Conservation (phyloP, 2,888 invertebrate genomes). For the Trichopoda pennipes region DNA sequence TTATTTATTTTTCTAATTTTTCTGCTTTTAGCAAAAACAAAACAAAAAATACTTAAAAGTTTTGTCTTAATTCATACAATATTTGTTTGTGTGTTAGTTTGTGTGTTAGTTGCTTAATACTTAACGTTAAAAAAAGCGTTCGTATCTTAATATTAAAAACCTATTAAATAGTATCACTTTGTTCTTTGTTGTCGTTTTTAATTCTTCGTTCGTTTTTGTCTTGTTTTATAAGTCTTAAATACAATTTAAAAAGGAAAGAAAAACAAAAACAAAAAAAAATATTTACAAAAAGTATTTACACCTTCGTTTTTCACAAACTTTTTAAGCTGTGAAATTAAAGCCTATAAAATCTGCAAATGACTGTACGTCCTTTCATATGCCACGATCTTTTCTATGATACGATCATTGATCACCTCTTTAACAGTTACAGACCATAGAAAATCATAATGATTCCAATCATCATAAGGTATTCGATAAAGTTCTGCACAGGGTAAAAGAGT, state of each 20-base stretch:
- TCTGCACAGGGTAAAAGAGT: slow-evolving; percentile 82
- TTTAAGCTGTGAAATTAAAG: slow-evolving; percentile 18
- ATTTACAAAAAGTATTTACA: slow-evolving; percentile 31
- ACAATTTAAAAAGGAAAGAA: slow-evolving; percentile 20
- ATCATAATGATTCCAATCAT: slow-evolving; percentile 86
- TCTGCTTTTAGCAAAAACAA: too few relatives aligned
- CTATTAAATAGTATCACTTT: slow-evolving; percentile 67
- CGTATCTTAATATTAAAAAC: slow-evolving; percentile 43
- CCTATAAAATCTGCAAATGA: slow-evolving; percentile 46
- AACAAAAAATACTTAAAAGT: too few relatives aligned
- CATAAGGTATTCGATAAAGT: slow-evolving; percentile 81
- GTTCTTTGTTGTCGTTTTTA: slow-evolving; percentile 63
- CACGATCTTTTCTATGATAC: slow-evolving; percentile 74
- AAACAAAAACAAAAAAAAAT: slow-evolving; percentile 13
- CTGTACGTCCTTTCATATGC: slow-evolving; percentile 71
- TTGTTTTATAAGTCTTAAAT: slow-evolving; percentile 27
- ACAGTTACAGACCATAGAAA: slow-evolving; percentile 86
- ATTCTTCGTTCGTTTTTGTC: slow-evolving; percentile 52
- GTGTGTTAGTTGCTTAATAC: slow-evolving; percentile 19
- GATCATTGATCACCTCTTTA: slow-evolving; percentile 83
- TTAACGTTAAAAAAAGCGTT: slow-evolving; percentile 44
- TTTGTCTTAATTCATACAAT: too few relatives aligned
- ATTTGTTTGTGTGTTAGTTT: neutral
- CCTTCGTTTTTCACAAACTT: neutral
- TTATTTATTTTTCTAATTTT: too few relatives aligned